A percentile compares a stretch with the other conserved stretches of the same genome.
Evolutionary conservation across 2,888 invertebrate genomes (phyloP).

Genomic region (Pseudoips prasinana): DNA sequence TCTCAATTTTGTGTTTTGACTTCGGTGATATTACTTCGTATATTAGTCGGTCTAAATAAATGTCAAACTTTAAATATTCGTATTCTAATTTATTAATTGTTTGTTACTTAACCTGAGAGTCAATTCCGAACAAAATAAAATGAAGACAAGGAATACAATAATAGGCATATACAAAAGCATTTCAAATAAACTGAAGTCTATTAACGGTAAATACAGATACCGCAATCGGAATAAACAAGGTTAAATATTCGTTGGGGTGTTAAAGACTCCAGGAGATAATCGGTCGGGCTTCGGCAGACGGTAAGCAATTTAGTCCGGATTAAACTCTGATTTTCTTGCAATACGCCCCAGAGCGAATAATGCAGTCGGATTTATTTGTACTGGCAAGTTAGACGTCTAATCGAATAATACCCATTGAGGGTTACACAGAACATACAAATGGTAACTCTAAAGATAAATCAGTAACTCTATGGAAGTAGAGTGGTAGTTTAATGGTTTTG

Average conservation of each 20-base stretch:
- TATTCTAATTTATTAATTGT: too few relatives aligned
- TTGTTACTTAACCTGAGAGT: too few relatives aligned
- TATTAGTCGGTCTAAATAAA: too few relatives aligned
- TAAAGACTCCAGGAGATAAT: conserved; percentile 44
- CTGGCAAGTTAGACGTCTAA: conserved; percentile 46
- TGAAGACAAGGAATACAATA: too few relatives aligned
- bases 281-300: conserved; percentile 43
- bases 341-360: conserved; percentile 51
- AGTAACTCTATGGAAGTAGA: conserved; percentile 13
- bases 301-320: conserved; percentile 57
- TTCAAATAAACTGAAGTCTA: too few relatives aligned
- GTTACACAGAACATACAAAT: conserved; percentile 23
- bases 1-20: too few relatives aligned
- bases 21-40: too few relatives aligned
- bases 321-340: conserved; percentile 52
- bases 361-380: conserved; percentile 56
- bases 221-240: conserved; percentile 32
- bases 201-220: too few relatives aligned
- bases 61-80: too few relatives aligned
- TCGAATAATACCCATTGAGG: conserved; percentile 53
- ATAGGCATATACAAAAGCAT: too few relatives aligned
- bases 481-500: too few relatives aligned
- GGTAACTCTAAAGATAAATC: conserved; percentile 13
- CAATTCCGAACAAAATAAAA: too few relatives aligned
- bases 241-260: conserved; percentile 40